A percentile compares a stretch with the other conserved stretches of the same genome.
Conservation (phyloP, 2,888 invertebrate genomes). For the Trachelus iudaicus region DNA sequence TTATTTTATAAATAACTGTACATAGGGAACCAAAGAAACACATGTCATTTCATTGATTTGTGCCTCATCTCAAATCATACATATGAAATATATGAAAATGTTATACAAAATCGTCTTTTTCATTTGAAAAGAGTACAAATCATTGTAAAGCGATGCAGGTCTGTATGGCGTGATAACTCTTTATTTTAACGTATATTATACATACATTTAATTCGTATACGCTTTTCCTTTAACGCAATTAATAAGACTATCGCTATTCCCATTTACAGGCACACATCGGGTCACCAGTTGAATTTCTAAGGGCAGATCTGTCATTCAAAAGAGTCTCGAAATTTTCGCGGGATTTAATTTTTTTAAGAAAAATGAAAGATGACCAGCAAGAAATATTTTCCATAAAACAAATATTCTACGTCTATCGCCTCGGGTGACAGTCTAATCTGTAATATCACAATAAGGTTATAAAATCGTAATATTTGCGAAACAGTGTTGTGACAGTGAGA, state of each 20-base stretch:
- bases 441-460: background rate
- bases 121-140: background rate
- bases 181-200: background rate
- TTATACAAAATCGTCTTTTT: conserved; percentile 23
- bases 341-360: background rate
- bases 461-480: background rate
- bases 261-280: background rate
- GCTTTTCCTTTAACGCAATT: background rate
- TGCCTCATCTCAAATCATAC: conserved; percentile 40
- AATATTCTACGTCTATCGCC: background rate
- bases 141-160: background rate
- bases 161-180: background rate
- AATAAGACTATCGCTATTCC: background rate
- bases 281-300: background rate
- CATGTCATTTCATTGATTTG: conserved; percentile 40
- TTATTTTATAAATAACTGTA: conserved; percentile 44
- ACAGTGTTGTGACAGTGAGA: background rate
- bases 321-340: background rate
- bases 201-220: background rate
- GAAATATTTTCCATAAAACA: background rate
- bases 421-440: background rate
- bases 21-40: conserved; percentile 40
- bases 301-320: background rate
- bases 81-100: conserved; percentile 37
- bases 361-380: background rate